A percentile compares a stretch with the other conserved stretches of the same genome.
phyloP scores from a whole-genome alignment of 2,888 invertebrate species.

The Bruchidius siliquastri region DNA sequence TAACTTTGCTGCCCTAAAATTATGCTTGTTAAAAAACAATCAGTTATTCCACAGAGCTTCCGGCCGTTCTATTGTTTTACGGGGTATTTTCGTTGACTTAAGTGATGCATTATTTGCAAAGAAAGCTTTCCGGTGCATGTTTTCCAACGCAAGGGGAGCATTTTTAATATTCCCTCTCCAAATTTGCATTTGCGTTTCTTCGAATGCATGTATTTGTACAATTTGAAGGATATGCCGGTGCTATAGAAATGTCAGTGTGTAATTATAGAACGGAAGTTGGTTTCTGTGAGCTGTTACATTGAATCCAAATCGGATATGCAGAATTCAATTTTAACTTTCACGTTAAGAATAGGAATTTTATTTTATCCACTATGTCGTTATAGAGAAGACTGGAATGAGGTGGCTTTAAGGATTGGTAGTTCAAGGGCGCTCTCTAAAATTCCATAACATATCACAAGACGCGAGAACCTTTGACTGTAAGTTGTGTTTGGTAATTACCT shows the following conservation, averaged over 20 bases:
- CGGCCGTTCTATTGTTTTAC: not conserved
- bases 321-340: not conserved
- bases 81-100: slow-evolving; percentile 30
- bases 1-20: not conserved
- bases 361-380: no score
- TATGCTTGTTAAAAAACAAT: not conserved
- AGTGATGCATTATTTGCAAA: slow-evolving; percentile 30
- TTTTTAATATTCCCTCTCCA: slow-evolving; percentile 27
- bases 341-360: not conserved
- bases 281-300: not conserved
- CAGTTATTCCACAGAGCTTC: not conserved
- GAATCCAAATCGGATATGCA: not conserved
- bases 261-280: not conserved
- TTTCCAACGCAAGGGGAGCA: slow-evolving; percentile 27
- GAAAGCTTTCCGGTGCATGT: slow-evolving; percentile 33
- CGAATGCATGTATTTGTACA: slow-evolving; percentile 19
- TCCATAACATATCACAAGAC: no score
- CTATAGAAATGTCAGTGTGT: not conserved
- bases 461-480: no score
- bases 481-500: no score
- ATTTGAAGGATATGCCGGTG: not conserved
- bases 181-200: slow-evolving; percentile 30
- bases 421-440: no score
- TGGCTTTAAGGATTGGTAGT: no score
- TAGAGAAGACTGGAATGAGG: no score